phyloP scores from a whole-genome alignment of 2,113 vertebrate species.

The Oceanites oceanicus region DNA sequence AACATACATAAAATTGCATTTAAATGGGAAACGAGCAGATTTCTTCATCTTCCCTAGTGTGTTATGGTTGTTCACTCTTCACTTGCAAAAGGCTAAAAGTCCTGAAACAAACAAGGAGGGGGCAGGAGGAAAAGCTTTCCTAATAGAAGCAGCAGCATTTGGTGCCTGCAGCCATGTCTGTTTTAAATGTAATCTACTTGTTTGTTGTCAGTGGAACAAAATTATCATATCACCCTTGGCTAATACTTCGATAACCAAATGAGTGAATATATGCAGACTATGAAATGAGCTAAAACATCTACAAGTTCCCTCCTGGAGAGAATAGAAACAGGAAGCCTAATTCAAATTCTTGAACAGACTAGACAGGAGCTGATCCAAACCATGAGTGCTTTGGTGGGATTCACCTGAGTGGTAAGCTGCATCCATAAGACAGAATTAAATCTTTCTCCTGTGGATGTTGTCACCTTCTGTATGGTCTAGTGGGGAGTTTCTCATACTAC shows the following conservation, averaged over 20 bases:
- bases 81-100: not conserved
- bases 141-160: not conserved
- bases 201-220: slow-evolving; percentile 7
- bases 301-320: not conserved
- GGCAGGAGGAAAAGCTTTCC: not conserved
- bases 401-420: not conserved
- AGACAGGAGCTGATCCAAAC: not conserved
- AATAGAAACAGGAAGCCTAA: not conserved
- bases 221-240: not conserved
- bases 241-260: not conserved
- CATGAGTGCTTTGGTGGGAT: not conserved
- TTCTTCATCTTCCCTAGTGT: not conserved
- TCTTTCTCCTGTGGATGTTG: not conserved
- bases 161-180: not conserved
- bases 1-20: not conserved
- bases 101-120: not conserved
- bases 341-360: not conserved
- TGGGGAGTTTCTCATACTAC: not conserved
- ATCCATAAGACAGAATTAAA: not conserved
- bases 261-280: not conserved
- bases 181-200: not conserved
- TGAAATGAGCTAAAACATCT: not conserved
- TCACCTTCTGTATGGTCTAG: not conserved
- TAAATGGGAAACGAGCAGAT: not conserved
- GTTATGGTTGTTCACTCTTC: not conserved